These are phyloP conservation scores for Nibea albiflora DNA, from an alignment of 2,113 vertebrate species.

Conservation along the genomic window DNA sequence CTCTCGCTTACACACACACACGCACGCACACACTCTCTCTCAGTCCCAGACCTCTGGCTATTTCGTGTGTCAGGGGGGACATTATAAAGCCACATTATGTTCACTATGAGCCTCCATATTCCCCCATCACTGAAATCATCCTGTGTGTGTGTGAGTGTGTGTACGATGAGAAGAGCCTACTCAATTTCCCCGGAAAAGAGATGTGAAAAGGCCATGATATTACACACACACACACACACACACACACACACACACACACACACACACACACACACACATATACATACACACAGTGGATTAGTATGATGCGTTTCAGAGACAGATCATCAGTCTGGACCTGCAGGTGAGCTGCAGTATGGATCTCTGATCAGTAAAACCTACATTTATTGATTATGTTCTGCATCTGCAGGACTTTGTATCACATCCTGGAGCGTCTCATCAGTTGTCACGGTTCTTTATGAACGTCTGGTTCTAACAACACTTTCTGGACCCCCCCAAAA, in stretches of 20 bases:
- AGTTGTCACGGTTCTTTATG: no score
- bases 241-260: constrained; percentile 15
- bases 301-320: constrained; percentile 2
- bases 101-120: constrained; percentile 67
- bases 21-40: constrained; percentile 20
- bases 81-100: constrained; percentile 76
- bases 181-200: constrained; percentile 59
- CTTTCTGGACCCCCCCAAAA: background rate
- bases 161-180: constrained; percentile 16
- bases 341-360: background rate
- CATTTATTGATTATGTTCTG: background rate
- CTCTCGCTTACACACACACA: constrained; percentile 26
- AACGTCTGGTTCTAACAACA: background rate
- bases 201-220: constrained; percentile 44
- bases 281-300: constrained; percentile 14
- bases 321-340: constrained; percentile 1
- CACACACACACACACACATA: constrained; percentile 3
- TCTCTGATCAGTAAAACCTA: background rate
- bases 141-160: constrained; percentile 4
- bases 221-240: constrained; percentile 13
- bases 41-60: constrained; percentile 70
- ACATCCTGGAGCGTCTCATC: no score
- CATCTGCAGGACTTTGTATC: background rate
- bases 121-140: constrained; percentile 64
- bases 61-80: constrained; percentile 77